Percentiles rank a stretch among this genome's conserved stretches.
Evolutionary conservation across 2,113 vertebrate species (phyloP).

Genomic region (Oryctolagus cuniculus): DNA sequence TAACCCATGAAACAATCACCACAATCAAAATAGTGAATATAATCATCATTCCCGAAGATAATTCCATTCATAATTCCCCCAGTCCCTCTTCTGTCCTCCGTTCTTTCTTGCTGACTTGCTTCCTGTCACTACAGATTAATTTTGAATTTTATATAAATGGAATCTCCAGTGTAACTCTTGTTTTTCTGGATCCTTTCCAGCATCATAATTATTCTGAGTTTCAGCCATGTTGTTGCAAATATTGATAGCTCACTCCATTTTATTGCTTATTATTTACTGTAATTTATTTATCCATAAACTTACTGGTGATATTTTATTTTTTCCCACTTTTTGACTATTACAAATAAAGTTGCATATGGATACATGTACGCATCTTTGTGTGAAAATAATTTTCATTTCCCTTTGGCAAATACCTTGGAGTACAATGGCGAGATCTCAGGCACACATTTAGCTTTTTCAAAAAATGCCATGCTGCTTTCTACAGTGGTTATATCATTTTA

Average conservation of each 20-base stretch:
- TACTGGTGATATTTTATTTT: not conserved
- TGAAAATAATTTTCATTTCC: not conserved
- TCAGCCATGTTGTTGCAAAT: not conserved
- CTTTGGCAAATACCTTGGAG: not conserved
- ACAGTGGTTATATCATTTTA: not conserved
- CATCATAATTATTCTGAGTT: not conserved
- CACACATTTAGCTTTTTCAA: not conserved
- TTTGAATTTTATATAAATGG: not conserved
- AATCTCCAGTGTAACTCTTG: not conserved
- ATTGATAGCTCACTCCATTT: not conserved
- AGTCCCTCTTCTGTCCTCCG: not conserved
- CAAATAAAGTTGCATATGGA: not conserved
- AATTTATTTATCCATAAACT: not conserved
- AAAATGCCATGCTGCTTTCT: not conserved
- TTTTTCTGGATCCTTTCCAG: not conserved
- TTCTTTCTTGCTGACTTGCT: not conserved
- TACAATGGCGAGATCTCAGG: not conserved
- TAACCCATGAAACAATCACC: not conserved
- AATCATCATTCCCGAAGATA: not conserved
- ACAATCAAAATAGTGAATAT: not conserved
- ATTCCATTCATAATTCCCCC: not conserved
- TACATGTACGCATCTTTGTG: not conserved
- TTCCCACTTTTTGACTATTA: not conserved
- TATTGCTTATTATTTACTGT: not conserved
- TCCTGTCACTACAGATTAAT: not conserved